Conservation (phyloP, 2,113 vertebrate species). For the Dasyprocta punctata region DNA sequence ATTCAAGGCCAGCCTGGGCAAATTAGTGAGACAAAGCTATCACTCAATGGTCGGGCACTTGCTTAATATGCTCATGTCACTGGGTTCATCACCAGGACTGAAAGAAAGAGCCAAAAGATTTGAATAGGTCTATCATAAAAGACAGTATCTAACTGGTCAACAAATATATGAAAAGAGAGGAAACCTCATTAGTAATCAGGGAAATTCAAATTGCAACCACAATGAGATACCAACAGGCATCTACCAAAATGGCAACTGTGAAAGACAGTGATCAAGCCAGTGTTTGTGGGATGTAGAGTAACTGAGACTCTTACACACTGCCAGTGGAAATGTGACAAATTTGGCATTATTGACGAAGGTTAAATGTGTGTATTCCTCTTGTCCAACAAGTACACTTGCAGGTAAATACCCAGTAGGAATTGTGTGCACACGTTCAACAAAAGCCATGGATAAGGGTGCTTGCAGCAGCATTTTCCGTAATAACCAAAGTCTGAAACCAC, state of each 20-base stretch:
- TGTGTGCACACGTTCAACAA: neutral
- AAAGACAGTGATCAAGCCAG: neutral
- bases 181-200: constrained; percentile 14
- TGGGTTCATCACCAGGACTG: neutral
- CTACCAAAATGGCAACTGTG: neutral
- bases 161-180: neutral
- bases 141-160: neutral
- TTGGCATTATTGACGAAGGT: neutral
- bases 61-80: neutral
- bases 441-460: neutral
- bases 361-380: neutral
- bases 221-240: neutral
- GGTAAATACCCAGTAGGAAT: neutral
- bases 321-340: neutral
- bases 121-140: neutral
- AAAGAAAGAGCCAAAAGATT: neutral
- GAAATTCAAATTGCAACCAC: constrained; percentile 2
- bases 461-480: neutral
- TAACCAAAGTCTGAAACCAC: neutral
- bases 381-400: neutral
- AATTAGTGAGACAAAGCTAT: too few relatives aligned
- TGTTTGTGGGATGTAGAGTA: neutral
- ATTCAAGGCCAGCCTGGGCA: too few relatives aligned
- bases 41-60: too few relatives aligned
- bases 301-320: neutral